Percentiles rank a stretch among this genome's conserved stretches.
These are phyloP conservation scores for Orchesella flavescens DNA, from an alignment of 2,888 invertebrate genomes.

Conservation along the genomic window DNA sequence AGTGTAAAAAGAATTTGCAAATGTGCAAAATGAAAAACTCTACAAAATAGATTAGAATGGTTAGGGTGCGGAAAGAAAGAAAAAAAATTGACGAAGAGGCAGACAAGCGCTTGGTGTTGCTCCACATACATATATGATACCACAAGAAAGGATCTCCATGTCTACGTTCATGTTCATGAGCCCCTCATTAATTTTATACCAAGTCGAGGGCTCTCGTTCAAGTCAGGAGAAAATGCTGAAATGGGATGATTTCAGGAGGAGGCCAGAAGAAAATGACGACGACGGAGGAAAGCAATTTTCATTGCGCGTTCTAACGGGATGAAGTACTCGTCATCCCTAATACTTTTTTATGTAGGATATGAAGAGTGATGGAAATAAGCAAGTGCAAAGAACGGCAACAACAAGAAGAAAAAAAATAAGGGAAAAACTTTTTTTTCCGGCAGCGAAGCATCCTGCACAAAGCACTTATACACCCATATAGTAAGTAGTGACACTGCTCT, in stretches of 20 bases:
- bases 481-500: slow-evolving; percentile 18
- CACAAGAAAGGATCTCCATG: neutral
- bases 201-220: neutral
- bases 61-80: too few species aligned
- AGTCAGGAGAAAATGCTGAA: slow-evolving; percentile 14
- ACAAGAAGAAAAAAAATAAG: slow-evolving; percentile 2
- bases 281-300: slow-evolving; percentile 40
- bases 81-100: too few species aligned
- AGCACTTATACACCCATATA: neutral
- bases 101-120: too few species aligned
- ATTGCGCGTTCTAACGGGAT: slow-evolving; percentile 34
- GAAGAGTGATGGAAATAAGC: slow-evolving; percentile 43
- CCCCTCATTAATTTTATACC: slow-evolving; percentile 21
- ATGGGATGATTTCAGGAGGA: slow-evolving; percentile 11
- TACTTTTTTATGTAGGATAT: slow-evolving; percentile 23
- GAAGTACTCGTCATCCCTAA: slow-evolving; percentile 33
- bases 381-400: slow-evolving; percentile 28
- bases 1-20: too few species aligned
- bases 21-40: too few species aligned
- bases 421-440: slow-evolving; percentile 3
- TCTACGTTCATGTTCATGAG: neutral
- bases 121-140: too few species aligned
- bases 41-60: too few species aligned
- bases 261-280: slow-evolving; percentile 1
- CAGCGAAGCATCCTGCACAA: slow-evolving; percentile 10